Evolutionary conservation across 2,797 vertebrate genomes (phyloP).

Genomic region (Sciurus vulgaris): DNA sequence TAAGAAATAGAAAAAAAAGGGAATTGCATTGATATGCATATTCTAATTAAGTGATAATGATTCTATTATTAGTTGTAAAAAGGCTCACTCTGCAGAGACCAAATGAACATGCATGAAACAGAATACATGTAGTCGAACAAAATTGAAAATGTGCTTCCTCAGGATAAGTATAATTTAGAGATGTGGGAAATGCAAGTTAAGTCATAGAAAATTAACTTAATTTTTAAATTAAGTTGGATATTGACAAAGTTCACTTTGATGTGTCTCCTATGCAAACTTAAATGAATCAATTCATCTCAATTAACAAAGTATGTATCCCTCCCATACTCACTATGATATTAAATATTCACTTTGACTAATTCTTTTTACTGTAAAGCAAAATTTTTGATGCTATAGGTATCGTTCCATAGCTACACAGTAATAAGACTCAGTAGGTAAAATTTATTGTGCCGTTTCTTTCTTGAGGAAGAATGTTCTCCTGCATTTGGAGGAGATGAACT

Average conservation of each 20-base stretch:
- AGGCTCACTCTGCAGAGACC: background rate
- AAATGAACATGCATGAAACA: background rate
- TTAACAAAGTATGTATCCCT: background rate
- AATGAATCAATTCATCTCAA: slow-evolving; percentile 28
- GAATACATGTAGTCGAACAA: background rate
- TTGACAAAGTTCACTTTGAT: background rate
- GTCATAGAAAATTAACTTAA: slow-evolving; percentile 7
- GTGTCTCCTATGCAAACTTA: slow-evolving; percentile 3
- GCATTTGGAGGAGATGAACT: background rate
- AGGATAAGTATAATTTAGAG: background rate
- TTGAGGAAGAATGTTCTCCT: background rate
- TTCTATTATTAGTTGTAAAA: slow-evolving; percentile 6
- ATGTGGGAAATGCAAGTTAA: slow-evolving; percentile 6
- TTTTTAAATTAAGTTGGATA: background rate
- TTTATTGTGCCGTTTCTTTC: background rate
- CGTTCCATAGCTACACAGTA: background rate
- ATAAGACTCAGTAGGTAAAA: background rate
- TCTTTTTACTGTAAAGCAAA: background rate
- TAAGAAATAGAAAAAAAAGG: background rate
- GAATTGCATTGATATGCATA: background rate
- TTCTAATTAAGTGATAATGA: background rate
- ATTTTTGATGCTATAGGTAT: background rate
- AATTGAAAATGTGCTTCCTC: background rate
- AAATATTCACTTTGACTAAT: background rate
- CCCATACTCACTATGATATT: background rate